Evolutionary conservation across 2,797 vertebrate genomes (phyloP), one percentile per base, ranked within the genome.

Genomic region (Pseudochaenichthys georgianus): DNA sequence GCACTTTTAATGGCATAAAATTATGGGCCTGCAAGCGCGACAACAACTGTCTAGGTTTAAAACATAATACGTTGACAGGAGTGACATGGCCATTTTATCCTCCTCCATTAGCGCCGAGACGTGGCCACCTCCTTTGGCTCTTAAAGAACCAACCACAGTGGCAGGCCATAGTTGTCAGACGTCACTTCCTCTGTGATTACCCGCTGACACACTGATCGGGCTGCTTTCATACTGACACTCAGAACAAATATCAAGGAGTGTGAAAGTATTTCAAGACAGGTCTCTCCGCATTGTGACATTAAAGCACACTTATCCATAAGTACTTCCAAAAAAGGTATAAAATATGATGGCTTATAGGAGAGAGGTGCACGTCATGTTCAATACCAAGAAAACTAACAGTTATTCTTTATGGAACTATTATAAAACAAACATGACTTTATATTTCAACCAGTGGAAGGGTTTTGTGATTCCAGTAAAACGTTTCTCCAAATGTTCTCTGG

Each of bases 1-100:
- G 91, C 92, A 93, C 87, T 94, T 95, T 95, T 96, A 97, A 96
- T 96, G 95, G 95, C 94, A 93, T 91, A 17, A 95, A 96, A 97
- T 96, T 97, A 96, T 92, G 94, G 95, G 94, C 93, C 95, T 95
- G 94, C 87, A 86, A 93, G 90, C 89, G 95, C 91, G 84, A 93
- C 88, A 93, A 94, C 93, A 94, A 96, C 95, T 94, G 93, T 94
- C 94, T 94, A 91, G 93, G 89, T 96, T 96, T 95, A 94, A 96
- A 95, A 95, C 93, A 89, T 94, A 95, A 95, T 94, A 95, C 92
- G 89, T 87, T 96, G 95, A 95, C 95, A 95, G 95, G 85, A 93
- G 79, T 92, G 93, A 95, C 94, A 93, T 55, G 74, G 90, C 88
- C 92, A 92, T 93, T 93, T 95, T 95, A 89, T 90, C 88, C 91